These are phyloP conservation scores for Saturnia japonica DNA, from an alignment of 2,888 invertebrate genomes.

Conservation along the genomic window DNA sequence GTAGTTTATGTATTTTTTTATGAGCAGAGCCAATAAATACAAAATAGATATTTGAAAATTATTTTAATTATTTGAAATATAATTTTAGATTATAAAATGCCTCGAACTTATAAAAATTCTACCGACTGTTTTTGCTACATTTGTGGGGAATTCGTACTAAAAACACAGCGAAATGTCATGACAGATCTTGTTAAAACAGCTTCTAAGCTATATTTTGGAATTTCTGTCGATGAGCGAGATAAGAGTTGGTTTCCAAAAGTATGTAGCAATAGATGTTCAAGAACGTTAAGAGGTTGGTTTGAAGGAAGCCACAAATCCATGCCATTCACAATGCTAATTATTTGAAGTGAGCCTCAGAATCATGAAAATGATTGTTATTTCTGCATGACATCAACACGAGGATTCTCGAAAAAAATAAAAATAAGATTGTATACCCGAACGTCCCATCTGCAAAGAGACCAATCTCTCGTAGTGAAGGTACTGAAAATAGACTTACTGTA, in stretches of 20 bases:
- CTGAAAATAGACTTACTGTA: too few species aligned
- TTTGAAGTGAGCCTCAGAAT: background rate
- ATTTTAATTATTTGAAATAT: background rate
- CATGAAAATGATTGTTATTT: background rate
- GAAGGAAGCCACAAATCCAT: conserved; percentile 14
- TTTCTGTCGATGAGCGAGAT: background rate
- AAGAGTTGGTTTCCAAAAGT: conserved; percentile 11
- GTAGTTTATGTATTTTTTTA: conserved; percentile 1
- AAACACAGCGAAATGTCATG: conserved; percentile 12
- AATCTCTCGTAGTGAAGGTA: background rate
- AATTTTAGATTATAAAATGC: conserved; percentile 14
- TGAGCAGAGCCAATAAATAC: background rate
- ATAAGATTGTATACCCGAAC: background rate
- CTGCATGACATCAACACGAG: conserved; percentile 9
- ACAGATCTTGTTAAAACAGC: conserved; percentile 4
- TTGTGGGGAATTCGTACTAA: conserved; percentile 8
- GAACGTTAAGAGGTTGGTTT: background rate
- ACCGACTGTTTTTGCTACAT: conserved; percentile 12
- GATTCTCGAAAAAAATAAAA: conserved; percentile 6
- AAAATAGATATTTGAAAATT: background rate
- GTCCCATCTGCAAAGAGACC: background rate
- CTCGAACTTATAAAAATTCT: conserved; percentile 7
- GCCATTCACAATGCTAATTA: conserved; percentile 6
- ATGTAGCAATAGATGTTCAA: background rate
- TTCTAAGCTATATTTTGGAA: background rate